Conservation (phyloP, 2,113 vertebrate species). For the Thalassarche chlororhynchos region DNA sequence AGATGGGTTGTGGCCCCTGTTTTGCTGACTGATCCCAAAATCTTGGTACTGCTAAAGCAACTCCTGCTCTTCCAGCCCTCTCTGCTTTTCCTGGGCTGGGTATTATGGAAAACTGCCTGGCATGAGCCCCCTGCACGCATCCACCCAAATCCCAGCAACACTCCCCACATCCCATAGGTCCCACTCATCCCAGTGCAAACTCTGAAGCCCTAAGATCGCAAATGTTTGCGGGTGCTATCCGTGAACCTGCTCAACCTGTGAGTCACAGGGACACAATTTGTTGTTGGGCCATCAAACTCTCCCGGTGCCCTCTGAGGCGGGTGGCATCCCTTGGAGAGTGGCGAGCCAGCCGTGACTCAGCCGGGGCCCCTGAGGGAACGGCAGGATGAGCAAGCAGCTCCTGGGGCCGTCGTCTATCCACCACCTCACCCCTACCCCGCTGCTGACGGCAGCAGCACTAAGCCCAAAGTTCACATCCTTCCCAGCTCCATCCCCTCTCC, state of each 20-base stretch:
- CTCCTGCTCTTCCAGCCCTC: neutral
- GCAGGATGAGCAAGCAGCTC: neutral
- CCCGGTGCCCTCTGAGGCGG: neutral
- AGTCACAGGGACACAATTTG: neutral
- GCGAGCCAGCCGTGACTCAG: neutral
- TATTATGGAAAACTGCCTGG: neutral
- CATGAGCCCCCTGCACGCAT: neutral
- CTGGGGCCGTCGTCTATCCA: neutral
- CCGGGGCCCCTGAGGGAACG: rapidly evolving
- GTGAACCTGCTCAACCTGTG: neutral
- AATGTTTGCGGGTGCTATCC: neutral
- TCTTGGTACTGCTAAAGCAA: neutral
- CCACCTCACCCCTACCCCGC: rapidly evolving
- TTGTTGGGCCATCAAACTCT: neutral
- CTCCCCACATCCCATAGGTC: rapidly evolving
- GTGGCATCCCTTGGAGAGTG: neutral
- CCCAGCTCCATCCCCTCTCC: neutral
- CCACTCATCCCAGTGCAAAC: neutral
- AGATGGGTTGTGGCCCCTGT: neutral
- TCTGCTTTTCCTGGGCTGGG: neutral
- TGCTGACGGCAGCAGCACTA: neutral
- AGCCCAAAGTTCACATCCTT: neutral
- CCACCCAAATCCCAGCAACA: neutral
- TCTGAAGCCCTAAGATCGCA: rapidly evolving
- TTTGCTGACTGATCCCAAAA: neutral